Base-by-base conservation (phyloP, 2,113 vertebrate genomes). In the Lipophrys pholis region DNA sequence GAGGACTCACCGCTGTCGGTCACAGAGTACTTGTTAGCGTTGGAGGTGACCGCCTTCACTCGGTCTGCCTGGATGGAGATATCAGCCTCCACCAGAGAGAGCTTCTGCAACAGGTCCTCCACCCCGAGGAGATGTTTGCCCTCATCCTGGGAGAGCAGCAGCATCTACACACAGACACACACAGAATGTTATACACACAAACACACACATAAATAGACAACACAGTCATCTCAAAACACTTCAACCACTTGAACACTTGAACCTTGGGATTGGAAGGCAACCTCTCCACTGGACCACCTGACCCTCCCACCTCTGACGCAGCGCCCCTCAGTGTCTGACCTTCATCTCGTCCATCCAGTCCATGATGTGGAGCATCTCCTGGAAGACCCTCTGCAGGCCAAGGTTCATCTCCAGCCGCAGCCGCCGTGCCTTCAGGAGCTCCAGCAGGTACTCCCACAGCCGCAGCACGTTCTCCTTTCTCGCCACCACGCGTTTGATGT, bases 281-380 rank as follows among this genome's bases (percentile, higher is more conserved):
- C 21, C 21, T 4, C 21, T 30, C 21, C 21, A 30, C 2, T 30
- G 21, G 2, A 30, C 21, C 21, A 30, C 21, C 21, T 30, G 2
- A 30, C 21, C 21, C 21, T 2, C 21, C 21, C 21, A 30, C 21
- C 21, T 30, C 21, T 30, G 21, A 30, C 2, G 21, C 21, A 2
- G 2, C 21, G 1, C 7, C 16, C 5, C 10, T 38, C 11, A 30
- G 21, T 11, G 9, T 12, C 48, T 54, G 81, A 98, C 97, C 96
- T 99, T 99, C 96, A 98, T 99, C 89, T 99, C 97, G 0, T 99
- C 97, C 97, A 99, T 99, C 97, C 97, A 99, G 93, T 99, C 97
- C 97, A 99, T 98, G 81, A 99, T 97, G 91, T 97, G 93, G 0
- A 99, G 95, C 97, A 99, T 99, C 84, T 99, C 97, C 93, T 99